phyloP scores from a whole-genome alignment of 2,888 invertebrate species.

The Ochropacha duplaris region DNA sequence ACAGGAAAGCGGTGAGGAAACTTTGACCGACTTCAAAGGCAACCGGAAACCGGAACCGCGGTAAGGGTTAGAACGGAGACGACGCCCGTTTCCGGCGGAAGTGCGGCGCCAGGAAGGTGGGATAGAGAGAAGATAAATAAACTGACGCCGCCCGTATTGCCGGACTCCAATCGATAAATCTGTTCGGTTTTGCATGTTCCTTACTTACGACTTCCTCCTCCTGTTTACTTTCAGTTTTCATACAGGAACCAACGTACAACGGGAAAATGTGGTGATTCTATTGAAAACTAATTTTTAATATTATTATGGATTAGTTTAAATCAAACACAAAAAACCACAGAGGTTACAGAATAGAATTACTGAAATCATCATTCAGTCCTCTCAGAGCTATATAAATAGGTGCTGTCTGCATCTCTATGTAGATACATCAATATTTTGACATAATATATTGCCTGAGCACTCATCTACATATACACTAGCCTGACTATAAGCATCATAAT shows the following conservation, averaged over 20 bases:
- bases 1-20: constrained; percentile 55
- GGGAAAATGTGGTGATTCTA: not conserved
- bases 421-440: too few relatives aligned
- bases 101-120: constrained; percentile 79
- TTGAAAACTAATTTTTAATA: too few relatives aligned
- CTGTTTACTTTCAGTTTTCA: constrained; percentile 63
- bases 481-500: too few relatives aligned
- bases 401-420: too few relatives aligned
- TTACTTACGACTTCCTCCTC: constrained; percentile 74
- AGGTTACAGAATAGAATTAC: too few relatives aligned
- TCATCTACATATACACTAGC: too few relatives aligned
- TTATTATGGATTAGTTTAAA: too few relatives aligned
- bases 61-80: constrained; percentile 81
- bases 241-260: constrained; percentile 7
- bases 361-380: too few relatives aligned
- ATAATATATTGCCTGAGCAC: too few relatives aligned
- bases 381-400: too few relatives aligned
- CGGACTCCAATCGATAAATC: constrained; percentile 76
- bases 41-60: constrained; percentile 79
- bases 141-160: constrained; percentile 78
- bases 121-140: constrained; percentile 70
- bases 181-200: constrained; percentile 75
- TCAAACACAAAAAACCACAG: too few relatives aligned
- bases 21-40: constrained; percentile 70
- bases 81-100: constrained; percentile 79